These are phyloP conservation scores for Nycticebus coucang DNA, from an alignment of 2,113 vertebrate genomes.

Conservation along the genomic window DNA sequence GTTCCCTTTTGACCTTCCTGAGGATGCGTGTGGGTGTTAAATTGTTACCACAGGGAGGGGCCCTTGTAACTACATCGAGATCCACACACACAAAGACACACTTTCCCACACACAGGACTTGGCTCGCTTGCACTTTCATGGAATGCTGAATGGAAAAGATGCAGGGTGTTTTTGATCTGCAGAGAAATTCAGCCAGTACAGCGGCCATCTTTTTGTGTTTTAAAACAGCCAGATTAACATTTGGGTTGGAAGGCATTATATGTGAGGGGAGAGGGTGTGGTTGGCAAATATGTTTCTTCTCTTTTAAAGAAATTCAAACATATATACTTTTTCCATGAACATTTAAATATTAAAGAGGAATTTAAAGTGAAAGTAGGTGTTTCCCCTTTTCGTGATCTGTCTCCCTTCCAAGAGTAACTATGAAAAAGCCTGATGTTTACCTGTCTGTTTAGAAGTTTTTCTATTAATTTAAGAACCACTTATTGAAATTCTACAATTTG, in stretches of 20 bases:
- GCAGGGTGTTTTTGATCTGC: constrained; percentile 69
- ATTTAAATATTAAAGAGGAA: constrained; percentile 44
- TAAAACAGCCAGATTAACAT: constrained; percentile 50
- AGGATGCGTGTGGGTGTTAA: constrained; percentile 80
- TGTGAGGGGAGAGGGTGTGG: constrained; percentile 39
- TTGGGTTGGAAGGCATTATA: constrained; percentile 45
- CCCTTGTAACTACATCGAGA: constrained; percentile 45
- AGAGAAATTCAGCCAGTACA: constrained; percentile 44
- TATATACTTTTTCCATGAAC: constrained; percentile 25
- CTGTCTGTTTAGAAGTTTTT: not conserved
- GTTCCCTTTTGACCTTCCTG: constrained; percentile 80
- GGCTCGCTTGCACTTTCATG: constrained; percentile 47
- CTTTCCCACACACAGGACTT: constrained; percentile 79
- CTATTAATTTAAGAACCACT: not conserved
- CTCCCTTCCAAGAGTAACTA: not conserved
- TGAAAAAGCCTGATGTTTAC: not conserved
- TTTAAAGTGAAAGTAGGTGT: not conserved
- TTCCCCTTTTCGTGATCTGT: not conserved
- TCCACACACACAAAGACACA: constrained; percentile 60
- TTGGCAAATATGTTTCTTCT: not conserved
- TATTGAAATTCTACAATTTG: not conserved
- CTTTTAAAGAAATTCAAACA: constrained; percentile 39
- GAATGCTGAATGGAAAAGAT: constrained; percentile 76
- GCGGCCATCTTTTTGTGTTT: constrained; percentile 45
- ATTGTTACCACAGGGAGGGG: constrained; percentile 76